phyloP scores from a whole-genome alignment of 2,797 vertebrate species.

The Lycodopsis pacificus region DNA sequence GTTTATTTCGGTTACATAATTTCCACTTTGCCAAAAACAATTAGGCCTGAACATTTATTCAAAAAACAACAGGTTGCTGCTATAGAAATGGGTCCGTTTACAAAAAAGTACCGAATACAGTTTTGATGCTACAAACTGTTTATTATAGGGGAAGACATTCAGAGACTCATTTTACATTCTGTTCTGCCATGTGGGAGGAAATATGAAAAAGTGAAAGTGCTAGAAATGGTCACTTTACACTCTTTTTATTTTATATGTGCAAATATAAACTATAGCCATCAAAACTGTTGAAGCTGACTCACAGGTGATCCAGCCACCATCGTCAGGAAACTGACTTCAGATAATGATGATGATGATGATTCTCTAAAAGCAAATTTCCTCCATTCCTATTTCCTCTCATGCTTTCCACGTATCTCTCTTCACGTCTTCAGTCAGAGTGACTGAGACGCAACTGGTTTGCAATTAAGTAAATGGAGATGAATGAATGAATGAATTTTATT shows the following conservation, averaged over 20 bases:
- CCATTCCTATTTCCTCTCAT: not conserved
- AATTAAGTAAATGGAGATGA: conserved; percentile 6
- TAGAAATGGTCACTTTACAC: not conserved
- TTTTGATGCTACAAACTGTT: not conserved
- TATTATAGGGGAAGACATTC: not conserved
- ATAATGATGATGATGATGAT: not conserved
- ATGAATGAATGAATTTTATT: too few relatives aligned
- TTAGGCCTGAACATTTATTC: not conserved
- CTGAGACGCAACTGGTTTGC: not conserved
- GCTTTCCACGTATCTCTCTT: not conserved
- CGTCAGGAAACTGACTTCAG: conserved; percentile 4
- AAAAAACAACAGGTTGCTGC: not conserved
- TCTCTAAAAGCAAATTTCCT: not conserved
- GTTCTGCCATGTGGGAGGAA: conserved; percentile 11
- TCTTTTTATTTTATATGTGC: not conserved
- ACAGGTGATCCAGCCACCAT: not conserved
- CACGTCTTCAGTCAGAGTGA: not conserved
- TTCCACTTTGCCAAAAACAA: not conserved
- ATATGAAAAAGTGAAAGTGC: not conserved
- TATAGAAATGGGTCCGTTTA: conserved; percentile 5
- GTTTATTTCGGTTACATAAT: not conserved
- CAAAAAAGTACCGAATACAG: not conserved
- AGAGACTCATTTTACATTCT: not conserved
- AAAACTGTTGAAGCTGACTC: conserved; percentile 3
- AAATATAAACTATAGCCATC: not conserved